A percentile compares a stretch with the other conserved stretches of the same genome.
Conservation (phyloP, 2,888 invertebrate genomes). For the Cartodere bifasciata region DNA sequence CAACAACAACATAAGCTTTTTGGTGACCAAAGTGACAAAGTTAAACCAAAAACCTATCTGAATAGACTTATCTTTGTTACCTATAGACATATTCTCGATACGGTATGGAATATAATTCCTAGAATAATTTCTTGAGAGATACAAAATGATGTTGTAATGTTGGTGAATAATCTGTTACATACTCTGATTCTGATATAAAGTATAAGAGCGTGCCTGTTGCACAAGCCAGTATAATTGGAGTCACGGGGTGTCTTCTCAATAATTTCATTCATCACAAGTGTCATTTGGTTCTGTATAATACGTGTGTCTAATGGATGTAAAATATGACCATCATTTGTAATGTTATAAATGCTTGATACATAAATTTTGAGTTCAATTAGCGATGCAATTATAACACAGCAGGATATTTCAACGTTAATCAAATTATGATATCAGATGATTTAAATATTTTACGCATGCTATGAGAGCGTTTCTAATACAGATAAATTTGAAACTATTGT, state of each 20-base stretch:
- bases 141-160: no score
- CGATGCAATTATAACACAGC: constrained; percentile 30
- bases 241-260: constrained; percentile 13
- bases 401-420: constrained; percentile 27
- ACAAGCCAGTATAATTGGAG: constrained; percentile 12
- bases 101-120: no score
- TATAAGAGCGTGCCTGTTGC: constrained; percentile 4
- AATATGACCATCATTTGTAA: constrained; percentile 28
- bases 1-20: no score
- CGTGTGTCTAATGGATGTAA: constrained; percentile 25
- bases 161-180: no score
- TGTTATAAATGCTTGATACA: constrained; percentile 26
- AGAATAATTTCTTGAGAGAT: no score
- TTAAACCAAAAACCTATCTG: no score
- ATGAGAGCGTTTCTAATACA: constrained; percentile 11
- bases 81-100: no score
- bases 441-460: constrained; percentile 14
- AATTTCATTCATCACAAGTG: constrained; percentile 23
- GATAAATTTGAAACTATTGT: no score
- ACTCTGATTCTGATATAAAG: no score
- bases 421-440: constrained; percentile 27
- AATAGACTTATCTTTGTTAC: no score
- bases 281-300: constrained; percentile 22
- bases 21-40: no score
- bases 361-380: constrained; percentile 32